A percentile compares a stretch with the other conserved stretches of the same genome.
phyloP scores from a whole-genome alignment of 2,888 invertebrate species.

The Urechis unicinctus region DNA sequence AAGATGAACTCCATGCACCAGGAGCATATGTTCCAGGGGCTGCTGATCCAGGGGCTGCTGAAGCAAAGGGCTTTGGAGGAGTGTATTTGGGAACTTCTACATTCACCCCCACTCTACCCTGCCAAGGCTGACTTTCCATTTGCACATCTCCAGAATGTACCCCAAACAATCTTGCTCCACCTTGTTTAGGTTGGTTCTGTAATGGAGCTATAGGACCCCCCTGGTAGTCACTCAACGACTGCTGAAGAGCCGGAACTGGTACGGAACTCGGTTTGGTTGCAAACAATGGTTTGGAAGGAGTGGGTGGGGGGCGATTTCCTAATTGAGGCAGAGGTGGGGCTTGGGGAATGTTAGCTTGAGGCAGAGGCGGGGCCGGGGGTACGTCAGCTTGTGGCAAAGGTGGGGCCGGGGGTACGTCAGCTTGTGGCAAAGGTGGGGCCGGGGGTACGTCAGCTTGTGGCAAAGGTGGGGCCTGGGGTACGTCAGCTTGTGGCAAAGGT shows the following conservation, averaged over 20 bases:
- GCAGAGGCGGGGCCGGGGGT: background rate
- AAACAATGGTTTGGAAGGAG: background rate
- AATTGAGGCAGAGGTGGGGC: background rate
- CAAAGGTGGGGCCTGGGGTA: background rate
- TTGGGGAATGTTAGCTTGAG: background rate
- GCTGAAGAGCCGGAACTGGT: background rate
- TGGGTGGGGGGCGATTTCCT: background rate
- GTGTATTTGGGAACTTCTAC: background rate
- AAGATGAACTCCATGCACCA: background rate
- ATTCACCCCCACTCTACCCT: background rate
- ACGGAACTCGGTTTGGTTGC: background rate
- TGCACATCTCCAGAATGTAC: background rate
- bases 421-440: background rate
- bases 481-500: background rate
- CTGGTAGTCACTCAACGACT: too few species aligned
- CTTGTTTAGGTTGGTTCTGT: background rate
- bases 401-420: background rate
- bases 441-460: background rate
- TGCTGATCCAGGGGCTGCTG: background rate
- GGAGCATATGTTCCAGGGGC: too few species aligned
- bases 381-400: background rate
- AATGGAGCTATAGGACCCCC: background rate
- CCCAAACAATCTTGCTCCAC: background rate
- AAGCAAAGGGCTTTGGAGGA: background rate
- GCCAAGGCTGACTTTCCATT: conserved; percentile 5